Percentiles rank a stretch among this genome's conserved stretches.
These are phyloP conservation scores for Zelostemma sp. DNA, from an alignment of 1,140 invertebrate genomes.

Conservation along the genomic window DNA sequence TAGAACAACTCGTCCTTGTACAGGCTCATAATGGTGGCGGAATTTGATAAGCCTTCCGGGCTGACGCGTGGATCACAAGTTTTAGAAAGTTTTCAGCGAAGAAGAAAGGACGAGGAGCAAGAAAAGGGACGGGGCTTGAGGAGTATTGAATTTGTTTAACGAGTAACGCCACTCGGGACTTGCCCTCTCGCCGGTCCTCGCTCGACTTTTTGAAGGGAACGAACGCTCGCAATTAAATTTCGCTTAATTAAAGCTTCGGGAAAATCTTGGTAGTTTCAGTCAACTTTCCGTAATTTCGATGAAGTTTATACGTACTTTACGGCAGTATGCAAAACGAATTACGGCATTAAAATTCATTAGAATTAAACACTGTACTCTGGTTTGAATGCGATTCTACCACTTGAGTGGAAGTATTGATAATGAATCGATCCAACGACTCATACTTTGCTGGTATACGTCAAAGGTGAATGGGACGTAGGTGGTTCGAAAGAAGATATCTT, in stretches of 20 bases:
- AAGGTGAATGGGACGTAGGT: constrained; percentile 10
- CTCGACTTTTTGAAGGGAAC: constrained; percentile 44
- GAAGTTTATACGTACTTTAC: constrained; percentile 18
- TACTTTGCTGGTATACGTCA: too few species aligned
- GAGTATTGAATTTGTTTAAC: constrained; percentile 67
- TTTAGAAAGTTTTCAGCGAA: constrained; percentile 55
- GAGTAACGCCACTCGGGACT: constrained; percentile 47
- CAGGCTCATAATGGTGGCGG: constrained; percentile 36
- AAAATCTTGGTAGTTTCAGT: constrained; percentile 31
- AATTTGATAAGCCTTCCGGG: constrained; percentile 66
- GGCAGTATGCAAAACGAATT: background rate
- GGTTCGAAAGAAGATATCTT: constrained; percentile 63
- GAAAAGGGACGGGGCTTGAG: constrained; percentile 25
- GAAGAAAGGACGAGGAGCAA: constrained; percentile 40
- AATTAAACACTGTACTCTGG: background rate
- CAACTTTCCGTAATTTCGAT: constrained; percentile 21
- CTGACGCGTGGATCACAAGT: constrained; percentile 61
- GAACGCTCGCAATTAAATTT: constrained; percentile 60
- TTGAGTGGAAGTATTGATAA: too few species aligned
- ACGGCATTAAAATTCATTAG: background rate
- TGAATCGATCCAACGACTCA: too few species aligned
- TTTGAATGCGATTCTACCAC: too few species aligned
- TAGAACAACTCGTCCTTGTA: constrained; percentile 33
- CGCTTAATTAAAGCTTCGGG: constrained; percentile 38
- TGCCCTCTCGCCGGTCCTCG: constrained; percentile 15